Evolutionary conservation across 1,140 invertebrate species (phyloP).

Genomic region (Diabrotica virgifera): DNA sequence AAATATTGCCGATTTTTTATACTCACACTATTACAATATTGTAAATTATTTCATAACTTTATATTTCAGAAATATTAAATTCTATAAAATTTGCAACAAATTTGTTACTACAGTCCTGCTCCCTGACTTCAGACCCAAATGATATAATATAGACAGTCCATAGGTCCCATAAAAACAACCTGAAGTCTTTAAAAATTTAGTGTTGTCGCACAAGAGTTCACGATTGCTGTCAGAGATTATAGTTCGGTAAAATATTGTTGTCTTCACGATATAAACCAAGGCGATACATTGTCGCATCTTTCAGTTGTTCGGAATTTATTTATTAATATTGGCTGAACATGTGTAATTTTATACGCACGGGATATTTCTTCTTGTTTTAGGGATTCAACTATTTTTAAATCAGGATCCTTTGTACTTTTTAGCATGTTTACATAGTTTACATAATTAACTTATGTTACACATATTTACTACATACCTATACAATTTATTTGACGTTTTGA

Average conservation of each 20-base stretch:
- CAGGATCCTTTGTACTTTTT: too few relatives aligned
- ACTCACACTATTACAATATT: too few relatives aligned
- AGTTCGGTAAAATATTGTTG: slow-evolving; percentile 8
- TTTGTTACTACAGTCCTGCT: neutral
- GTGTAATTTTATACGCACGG: slow-evolving; percentile 6
- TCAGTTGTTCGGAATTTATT: slow-evolving; percentile 6
- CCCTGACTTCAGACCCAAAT: neutral
- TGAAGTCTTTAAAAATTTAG: slow-evolving; percentile 8
- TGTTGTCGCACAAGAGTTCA: slow-evolving; percentile 9
- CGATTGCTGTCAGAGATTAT: slow-evolving; percentile 12
- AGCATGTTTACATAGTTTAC: too few relatives aligned
- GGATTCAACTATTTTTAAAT: too few relatives aligned
- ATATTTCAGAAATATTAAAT: too few relatives aligned
- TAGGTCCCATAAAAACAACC: slow-evolving; percentile 4
- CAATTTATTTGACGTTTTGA: too few relatives aligned
- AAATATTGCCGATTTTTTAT: too few relatives aligned
- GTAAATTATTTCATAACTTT: too few relatives aligned
- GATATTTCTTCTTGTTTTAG: neutral
- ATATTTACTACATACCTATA: too few relatives aligned
- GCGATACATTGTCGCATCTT: slow-evolving; percentile 6
- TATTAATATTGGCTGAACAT: slow-evolving; percentile 10
- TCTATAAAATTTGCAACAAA: neutral
- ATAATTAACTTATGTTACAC: too few relatives aligned
- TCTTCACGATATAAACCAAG: slow-evolving; percentile 5
- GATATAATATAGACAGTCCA: slow-evolving; percentile 12